Evolutionary conservation across 2,888 invertebrate species (phyloP), one percentile per base, ranked within the genome.

Genomic region (Margaritifera margaritifera): DNA sequence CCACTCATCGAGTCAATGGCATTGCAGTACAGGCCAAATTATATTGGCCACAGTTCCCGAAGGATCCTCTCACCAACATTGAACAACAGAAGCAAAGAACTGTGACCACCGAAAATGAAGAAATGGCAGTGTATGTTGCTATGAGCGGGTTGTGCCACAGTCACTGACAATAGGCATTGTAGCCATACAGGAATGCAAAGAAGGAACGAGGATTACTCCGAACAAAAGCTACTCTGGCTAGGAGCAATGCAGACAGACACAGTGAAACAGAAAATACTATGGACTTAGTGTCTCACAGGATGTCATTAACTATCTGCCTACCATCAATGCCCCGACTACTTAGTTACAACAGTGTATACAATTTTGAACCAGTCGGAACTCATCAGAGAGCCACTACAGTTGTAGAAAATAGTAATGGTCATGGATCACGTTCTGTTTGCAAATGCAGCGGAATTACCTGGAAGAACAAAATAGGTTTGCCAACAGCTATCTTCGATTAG

Each of bases 1-100:
- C 79, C 42, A 69, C 75, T 22, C 77, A 79, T 64, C 61, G 75
- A n/a, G 79, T 83, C 19, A 81, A 82, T 68, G 76, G 72, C 11
- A 82, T 81, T 51, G 69, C 62, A 4, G 68, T 79, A 25, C 74
- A 82, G 52, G 63, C 71, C 8, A 54, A 1, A 50, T 42, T 51
- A 6, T 63, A 19, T n/a, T 25, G 55, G 20, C 54, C 20, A n/a
- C 8, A 54, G 6, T 61, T 4, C 15, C 31, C 54, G 25, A 3
- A 15, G 15, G 20, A 6, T 31, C 8, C 31, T 5, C 20, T 19
- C 18, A 6, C 18, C 19, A 25, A 20, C 22, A n/a, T 22, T 25
- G 18, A 50, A 24, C 22, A 53, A n/a, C 19, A 6, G 4, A 61
- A 22, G 50, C 8, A 27, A 50, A 61, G n/a, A 24, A 53, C 15